Conservation (phyloP, 2,797 vertebrate genomes). For the Sphenodon punctatus region DNA sequence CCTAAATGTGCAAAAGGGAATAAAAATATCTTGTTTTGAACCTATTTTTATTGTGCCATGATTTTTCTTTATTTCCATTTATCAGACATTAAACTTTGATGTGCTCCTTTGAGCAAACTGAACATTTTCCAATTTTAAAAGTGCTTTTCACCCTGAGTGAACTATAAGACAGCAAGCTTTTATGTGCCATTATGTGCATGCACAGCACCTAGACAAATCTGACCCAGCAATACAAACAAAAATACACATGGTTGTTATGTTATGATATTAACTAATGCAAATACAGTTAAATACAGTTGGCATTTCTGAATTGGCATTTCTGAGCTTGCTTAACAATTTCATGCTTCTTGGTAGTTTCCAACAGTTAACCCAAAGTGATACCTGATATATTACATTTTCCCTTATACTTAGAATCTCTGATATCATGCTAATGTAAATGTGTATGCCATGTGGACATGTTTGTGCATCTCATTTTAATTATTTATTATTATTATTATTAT, state of each 20-base stretch:
- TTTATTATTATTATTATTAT: too few relatives aligned
- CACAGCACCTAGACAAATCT: too few relatives aligned
- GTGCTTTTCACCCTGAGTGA: background rate
- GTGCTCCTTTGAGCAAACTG: background rate
- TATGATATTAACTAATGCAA: too few relatives aligned
- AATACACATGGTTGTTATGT: too few relatives aligned
- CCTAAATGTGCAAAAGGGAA: background rate
- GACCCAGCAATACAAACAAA: too few relatives aligned
- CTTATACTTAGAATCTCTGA: background rate
- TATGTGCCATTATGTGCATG: too few relatives aligned
- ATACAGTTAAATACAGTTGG: background rate
- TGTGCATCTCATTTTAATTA: too few relatives aligned
- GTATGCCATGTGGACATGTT: too few relatives aligned
- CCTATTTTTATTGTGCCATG: background rate
- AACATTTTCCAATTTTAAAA: background rate
- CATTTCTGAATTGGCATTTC: slow-evolving; percentile 14
- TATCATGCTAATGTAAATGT: background rate
- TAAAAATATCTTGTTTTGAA: background rate
- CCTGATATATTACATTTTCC: slow-evolving; percentile 13
- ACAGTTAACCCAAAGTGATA: background rate
- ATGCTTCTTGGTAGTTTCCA: background rate
- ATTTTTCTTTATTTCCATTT: background rate
- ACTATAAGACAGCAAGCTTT: too few relatives aligned
- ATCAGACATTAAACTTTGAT: background rate
- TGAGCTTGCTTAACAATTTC: background rate